Base-by-base conservation (phyloP, 53 echinoderm and acorn worm genomes). In the Zoroaster sp. region DNA sequence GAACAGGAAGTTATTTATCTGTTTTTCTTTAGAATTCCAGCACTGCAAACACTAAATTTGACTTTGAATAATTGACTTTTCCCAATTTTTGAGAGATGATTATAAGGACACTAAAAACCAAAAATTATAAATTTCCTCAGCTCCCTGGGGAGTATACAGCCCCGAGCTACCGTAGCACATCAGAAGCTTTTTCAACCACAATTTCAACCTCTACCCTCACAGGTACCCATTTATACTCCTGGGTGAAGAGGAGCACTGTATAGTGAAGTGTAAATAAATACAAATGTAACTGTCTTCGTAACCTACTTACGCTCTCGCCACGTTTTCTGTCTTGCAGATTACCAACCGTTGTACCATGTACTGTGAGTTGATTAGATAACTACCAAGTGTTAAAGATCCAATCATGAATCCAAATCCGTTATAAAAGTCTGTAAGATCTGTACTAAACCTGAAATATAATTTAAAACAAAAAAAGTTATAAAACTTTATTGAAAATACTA, bases 321-420 rank as follows among this genome's bases (percentile, higher is more conserved):
- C 70, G 14, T 69, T 35, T n/a, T 69, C 70, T 6, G 83, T 44
- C 33, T 47, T 83, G 44, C 83, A 83, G 83, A 83, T 44, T 4
- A 83, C 83, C 47, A 83, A 17, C 34, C 83, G 44, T 20, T 83
- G 83, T 10, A 83, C 83, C 83, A 83, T 83, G 83, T 70, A 83
- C 23, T 83, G 83, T 40, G 44, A 69, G 10, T 44, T 49, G 35
- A 83, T 46, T 3, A 69, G 8, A 7, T 35, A 13, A 7, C 83
- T 69, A 0, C 42, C 33, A 13, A 46, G 11, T 3, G 18, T 13
- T 18, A 33, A 15, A 18, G 68, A 44, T 54, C 54, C 54, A 9
- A 30, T 0, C 8, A 70, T 69, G 69, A 83, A 11, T 11, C 35
- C 66, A 40, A 68, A 83, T 1, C 83, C 70, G 21, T 83, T 83